Evolutionary conservation across 53 echinoderm and acorn worm species (phyloP).

Genomic region (Luidia sarsii): DNA sequence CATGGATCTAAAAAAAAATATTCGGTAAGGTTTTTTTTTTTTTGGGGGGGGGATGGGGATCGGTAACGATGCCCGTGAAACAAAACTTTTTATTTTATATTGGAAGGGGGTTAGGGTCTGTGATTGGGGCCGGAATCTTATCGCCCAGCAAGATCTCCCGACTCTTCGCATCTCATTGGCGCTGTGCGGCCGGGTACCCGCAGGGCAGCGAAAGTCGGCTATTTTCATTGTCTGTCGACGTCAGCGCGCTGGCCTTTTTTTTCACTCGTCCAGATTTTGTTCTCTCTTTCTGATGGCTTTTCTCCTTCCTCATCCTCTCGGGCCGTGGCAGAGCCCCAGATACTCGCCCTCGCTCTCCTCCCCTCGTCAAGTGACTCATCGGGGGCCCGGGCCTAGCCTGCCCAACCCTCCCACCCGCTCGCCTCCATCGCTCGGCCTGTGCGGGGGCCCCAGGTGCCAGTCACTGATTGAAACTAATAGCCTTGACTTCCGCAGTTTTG

Average conservation of each 20-base stretch:
- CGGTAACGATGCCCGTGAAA: not conserved
- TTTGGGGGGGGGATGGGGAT: too few relatives aligned
- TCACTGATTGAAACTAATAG: constrained; percentile 68
- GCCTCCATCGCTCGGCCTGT: too few relatives aligned
- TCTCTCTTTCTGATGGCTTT: too few relatives aligned
- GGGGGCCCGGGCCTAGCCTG: not conserved
- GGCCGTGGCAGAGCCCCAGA: too few relatives aligned
- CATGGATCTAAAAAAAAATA: too few relatives aligned
- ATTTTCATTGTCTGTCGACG: constrained; percentile 50
- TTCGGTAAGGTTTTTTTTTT: too few relatives aligned
- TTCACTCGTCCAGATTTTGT: too few relatives aligned
- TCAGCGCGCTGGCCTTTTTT: too few relatives aligned
- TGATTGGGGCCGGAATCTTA: constrained; percentile 10
- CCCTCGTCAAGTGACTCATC: constrained; percentile 40
- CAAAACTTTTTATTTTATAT: constrained; percentile 1
- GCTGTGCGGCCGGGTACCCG: not conserved
- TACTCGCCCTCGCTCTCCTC: too few relatives aligned
- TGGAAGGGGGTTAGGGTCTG: too few relatives aligned
- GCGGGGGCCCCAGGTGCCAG: constrained; percentile 46
- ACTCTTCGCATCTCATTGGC: not conserved
- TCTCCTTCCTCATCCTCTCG: too few relatives aligned
- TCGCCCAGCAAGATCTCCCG: not conserved
- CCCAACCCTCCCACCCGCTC: not conserved
- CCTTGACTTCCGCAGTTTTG: constrained; percentile 65
- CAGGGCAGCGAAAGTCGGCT: constrained; percentile 29